Evolutionary conservation across 2,113 vertebrate genomes (phyloP).

Genomic region (Ceyx melanurus): DNA sequence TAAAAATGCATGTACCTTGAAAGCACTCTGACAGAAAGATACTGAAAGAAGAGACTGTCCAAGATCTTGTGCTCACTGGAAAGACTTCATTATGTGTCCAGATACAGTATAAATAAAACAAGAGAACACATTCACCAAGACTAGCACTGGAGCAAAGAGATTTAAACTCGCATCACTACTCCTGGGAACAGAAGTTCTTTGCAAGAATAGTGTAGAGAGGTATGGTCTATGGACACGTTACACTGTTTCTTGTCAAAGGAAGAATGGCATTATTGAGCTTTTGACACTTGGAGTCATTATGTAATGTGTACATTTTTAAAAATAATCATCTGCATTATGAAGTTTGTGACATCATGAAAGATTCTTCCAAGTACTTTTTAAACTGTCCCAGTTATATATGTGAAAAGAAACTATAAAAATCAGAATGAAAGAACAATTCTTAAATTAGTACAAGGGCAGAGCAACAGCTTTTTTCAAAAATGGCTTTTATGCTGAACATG

Average conservation of each 20-base stretch:
- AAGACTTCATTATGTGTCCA: neutral
- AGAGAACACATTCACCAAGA: neutral
- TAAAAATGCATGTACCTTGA: neutral
- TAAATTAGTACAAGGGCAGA: conserved; percentile 67
- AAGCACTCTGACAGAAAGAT: neutral
- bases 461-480: conserved; percentile 59
- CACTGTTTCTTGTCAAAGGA: neutral
- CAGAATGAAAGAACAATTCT: conserved; percentile 65
- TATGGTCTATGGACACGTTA: neutral
- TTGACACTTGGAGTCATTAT: neutral
- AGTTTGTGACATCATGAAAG: conserved; percentile 13
- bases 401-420: conserved; percentile 58
- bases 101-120: neutral
- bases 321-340: neutral
- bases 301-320: neutral
- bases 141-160: neutral
- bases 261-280: neutral
- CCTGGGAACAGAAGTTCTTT: neutral
- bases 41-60: neutral
- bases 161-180: neutral
- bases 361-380: conserved; percentile 6
- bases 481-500: conserved; percentile 68
- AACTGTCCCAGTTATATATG: conserved; percentile 54
- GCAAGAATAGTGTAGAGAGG: neutral
- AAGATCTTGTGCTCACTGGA: neutral